A percentile compares a stretch with the other conserved stretches of the same genome.
These are phyloP conservation scores for Eurois occulta DNA, from an alignment of 2,888 invertebrate species.

Conservation along the genomic window DNA sequence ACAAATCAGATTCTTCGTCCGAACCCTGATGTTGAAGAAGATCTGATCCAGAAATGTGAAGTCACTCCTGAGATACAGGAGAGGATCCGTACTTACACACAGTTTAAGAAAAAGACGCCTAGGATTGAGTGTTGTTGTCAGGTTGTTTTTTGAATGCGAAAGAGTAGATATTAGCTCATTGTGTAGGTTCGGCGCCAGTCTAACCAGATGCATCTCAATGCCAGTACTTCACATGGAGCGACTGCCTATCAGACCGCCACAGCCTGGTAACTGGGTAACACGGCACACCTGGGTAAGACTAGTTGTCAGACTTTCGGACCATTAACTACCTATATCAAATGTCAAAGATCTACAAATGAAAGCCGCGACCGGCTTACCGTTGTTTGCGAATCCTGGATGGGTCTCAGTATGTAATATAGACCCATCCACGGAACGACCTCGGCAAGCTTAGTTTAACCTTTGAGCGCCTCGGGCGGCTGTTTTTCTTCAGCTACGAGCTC, in stretches of 20 bases:
- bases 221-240: background rate
- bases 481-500: background rate
- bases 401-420: background rate
- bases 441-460: background rate
- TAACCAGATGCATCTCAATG: background rate
- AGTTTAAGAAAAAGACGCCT: slow-evolving; percentile 37
- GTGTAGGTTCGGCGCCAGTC: background rate
- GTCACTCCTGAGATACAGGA: slow-evolving; percentile 56
- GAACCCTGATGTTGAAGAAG: slow-evolving; percentile 71
- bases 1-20: slow-evolving; percentile 54
- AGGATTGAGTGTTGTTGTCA: slow-evolving; percentile 54
- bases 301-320: background rate
- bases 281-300: background rate
- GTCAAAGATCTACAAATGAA: background rate
- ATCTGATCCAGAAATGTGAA: slow-evolving; percentile 62
- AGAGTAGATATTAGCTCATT: background rate
- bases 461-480: background rate
- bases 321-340: background rate
- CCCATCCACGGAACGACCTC: background rate
- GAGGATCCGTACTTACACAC: slow-evolving; percentile 59
- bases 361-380: background rate
- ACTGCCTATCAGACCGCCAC: background rate
- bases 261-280: background rate
- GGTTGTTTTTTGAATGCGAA: slow-evolving; percentile 27
- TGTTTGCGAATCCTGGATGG: background rate